Evolutionary conservation across 1,140 invertebrate genomes (phyloP).

Genomic region (Octopus bimaculoides): DNA sequence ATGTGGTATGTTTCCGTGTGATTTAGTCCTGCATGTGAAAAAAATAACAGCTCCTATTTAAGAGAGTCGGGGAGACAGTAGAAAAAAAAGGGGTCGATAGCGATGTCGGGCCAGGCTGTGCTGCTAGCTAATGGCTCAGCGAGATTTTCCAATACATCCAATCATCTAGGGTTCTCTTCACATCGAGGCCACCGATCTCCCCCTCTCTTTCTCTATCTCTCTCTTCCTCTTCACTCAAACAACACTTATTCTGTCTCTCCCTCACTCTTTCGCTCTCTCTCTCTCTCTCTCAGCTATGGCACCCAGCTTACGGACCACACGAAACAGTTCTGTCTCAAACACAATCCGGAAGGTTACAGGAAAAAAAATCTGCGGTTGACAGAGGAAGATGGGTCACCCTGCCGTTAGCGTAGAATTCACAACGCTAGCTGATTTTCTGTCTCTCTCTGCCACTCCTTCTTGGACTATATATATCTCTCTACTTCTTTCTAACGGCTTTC

Average conservation of each 20-base stretch:
- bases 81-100: no score
- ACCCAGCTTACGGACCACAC: not conserved
- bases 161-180: conserved; percentile 11
- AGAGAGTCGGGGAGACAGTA: conserved; percentile 16
- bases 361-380: no score
- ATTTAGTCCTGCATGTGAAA: not conserved
- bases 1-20: not conserved
- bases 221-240: not conserved
- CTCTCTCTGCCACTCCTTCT: no score
- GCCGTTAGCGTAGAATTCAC: no score
- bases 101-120: conserved; percentile 15
- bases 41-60: conserved; percentile 15
- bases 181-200: conserved; percentile 19
- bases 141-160: conserved; percentile 9
- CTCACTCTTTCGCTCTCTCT: not conserved
- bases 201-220: not conserved
- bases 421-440: no score
- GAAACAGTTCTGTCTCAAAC: no score
- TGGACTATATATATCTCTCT: no score
- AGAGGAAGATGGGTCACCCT: no score
- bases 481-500: not conserved
- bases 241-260: not conserved
- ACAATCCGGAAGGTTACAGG: no score
- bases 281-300: not conserved
- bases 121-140: not conserved